Conservation (phyloP, 1,140 invertebrate genomes). For the Acromyrmex echinatior region DNA sequence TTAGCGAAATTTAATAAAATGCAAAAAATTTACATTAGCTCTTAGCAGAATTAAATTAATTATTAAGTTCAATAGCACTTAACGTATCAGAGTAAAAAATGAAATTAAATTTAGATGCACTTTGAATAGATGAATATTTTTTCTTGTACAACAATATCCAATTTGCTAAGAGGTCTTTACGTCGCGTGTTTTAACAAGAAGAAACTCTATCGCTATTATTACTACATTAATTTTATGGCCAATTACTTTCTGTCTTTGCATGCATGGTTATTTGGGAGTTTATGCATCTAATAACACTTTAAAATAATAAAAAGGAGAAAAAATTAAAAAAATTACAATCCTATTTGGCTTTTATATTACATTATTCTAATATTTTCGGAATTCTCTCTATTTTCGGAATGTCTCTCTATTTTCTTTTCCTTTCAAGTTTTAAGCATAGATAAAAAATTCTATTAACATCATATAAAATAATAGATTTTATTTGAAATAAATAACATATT, state of each 20-base stretch:
- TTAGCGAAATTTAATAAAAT: background rate
- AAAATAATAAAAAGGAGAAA: background rate
- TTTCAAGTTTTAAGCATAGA: background rate
- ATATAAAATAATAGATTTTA: conserved; percentile 7
- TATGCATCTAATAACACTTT: background rate
- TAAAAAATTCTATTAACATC: conserved; percentile 11
- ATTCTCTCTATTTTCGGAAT: background rate
- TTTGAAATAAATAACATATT: background rate
- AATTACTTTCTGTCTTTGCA: background rate
- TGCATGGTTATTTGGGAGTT: background rate
- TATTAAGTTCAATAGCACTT: background rate
- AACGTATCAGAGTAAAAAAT: background rate
- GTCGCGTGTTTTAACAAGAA: background rate
- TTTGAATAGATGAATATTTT: conserved; percentile 7
- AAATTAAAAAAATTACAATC: background rate
- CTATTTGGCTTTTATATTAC: background rate
- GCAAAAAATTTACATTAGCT: background rate
- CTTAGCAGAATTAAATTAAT: background rate
- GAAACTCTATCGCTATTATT: background rate
- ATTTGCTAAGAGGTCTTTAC: background rate
- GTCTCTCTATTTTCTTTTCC: background rate
- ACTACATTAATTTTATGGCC: conserved; percentile 6
- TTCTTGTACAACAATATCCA: background rate
- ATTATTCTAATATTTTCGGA: background rate
- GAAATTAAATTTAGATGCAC: background rate